Evolutionary conservation across 2,113 vertebrate genomes (phyloP).

Genomic region (Condylura cristata): DNA sequence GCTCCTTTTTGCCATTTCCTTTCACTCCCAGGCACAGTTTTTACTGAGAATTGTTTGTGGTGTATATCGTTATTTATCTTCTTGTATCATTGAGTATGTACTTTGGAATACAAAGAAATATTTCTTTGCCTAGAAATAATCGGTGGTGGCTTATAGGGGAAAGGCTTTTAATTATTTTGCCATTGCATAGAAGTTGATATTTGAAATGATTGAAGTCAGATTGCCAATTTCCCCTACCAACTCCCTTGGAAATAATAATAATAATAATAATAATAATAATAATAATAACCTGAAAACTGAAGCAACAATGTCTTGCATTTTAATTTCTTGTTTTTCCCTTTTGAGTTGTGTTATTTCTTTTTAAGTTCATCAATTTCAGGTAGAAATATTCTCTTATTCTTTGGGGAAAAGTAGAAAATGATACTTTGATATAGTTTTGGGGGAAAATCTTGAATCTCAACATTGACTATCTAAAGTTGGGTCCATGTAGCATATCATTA

Average conservation of each 20-base stretch:
- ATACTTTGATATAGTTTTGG: conserved; percentile 40
- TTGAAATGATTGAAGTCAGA: neutral
- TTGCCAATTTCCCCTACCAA: neutral
- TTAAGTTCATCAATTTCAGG: conserved; percentile 61
- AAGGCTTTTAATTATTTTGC: neutral
- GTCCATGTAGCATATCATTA: neutral
- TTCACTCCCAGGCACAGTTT: neutral
- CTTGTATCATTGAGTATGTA: neutral
- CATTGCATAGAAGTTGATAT: neutral
- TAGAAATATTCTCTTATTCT: conserved; percentile 15
- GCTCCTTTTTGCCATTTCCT: neutral
- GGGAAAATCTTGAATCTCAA: neutral
- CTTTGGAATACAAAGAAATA: neutral
- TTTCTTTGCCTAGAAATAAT: neutral
- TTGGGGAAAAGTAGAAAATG: conserved; percentile 36
- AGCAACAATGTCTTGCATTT: neutral
- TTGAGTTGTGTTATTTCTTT: conserved; percentile 40
- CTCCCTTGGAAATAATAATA: neutral
- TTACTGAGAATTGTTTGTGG: neutral
- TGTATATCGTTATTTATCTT: neutral
- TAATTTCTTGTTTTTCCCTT: conserved; percentile 48
- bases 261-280: too few species aligned
- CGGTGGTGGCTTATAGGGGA: neutral
- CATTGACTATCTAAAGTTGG: neutral
- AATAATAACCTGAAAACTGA: neutral